phyloP scores from a whole-genome alignment of 2,113 vertebrate genomes.

The Centropristis striata region DNA sequence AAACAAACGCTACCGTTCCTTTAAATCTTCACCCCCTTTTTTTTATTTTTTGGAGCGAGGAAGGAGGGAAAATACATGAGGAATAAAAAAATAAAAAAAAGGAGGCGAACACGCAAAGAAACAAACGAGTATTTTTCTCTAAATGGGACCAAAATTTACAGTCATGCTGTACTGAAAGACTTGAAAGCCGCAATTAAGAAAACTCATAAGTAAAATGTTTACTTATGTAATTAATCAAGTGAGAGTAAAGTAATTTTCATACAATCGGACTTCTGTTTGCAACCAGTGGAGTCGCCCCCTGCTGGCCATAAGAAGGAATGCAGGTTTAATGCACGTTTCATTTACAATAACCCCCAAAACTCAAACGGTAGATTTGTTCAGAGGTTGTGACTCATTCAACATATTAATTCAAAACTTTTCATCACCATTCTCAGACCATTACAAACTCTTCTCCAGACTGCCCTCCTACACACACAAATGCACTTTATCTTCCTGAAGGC shows the following conservation, averaged over 20 bases:
- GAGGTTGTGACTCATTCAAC: background rate
- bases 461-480: background rate
- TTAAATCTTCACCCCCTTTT: slow-evolving; percentile 72
- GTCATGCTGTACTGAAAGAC: no score
- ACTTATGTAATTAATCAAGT: no score
- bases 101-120: slow-evolving; percentile 54
- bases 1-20: slow-evolving; percentile 72
- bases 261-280: no score
- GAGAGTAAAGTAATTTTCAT: no score
- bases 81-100: slow-evolving; percentile 32
- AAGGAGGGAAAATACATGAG: slow-evolving; percentile 42
- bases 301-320: no score
- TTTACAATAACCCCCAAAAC: background rate
- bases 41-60: slow-evolving; percentile 56
- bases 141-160: no score
- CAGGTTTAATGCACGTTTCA: no score
- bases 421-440: background rate
- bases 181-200: no score
- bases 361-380: background rate
- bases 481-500: background rate
- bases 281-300: no score
- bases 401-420: background rate
- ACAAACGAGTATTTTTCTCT: no score
- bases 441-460: background rate
- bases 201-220: no score